Conservation (phyloP, 2,113 vertebrate genomes). For the Blennius ocellaris region DNA sequence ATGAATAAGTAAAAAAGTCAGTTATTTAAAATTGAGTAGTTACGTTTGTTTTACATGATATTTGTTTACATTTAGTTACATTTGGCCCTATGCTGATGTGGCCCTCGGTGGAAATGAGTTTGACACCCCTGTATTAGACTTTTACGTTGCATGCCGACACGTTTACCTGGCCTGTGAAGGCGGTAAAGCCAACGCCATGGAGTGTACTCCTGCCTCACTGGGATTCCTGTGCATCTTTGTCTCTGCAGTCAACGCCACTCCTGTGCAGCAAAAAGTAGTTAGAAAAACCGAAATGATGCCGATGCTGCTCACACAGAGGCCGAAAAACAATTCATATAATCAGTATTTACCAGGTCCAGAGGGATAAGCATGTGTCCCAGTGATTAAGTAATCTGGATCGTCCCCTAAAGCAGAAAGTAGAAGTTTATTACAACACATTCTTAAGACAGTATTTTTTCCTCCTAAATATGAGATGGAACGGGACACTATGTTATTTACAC, state of each 20-base stretch:
- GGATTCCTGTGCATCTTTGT: constrained; percentile 97
- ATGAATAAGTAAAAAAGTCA: too few species aligned
- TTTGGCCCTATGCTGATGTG: too few species aligned
- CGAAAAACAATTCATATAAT: not conserved
- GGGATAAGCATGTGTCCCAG: constrained; percentile 97
- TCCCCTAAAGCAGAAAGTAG: constrained; percentile 76
- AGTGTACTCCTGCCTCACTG: constrained; percentile 91
- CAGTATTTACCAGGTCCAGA: constrained; percentile 89
- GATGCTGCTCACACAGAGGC: not conserved
- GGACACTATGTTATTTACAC: constrained; percentile 1
- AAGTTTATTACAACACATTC: not conserved
- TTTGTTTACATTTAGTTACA: too few species aligned
- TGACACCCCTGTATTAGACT: too few species aligned
- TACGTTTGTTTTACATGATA: too few species aligned
- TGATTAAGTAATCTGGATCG: constrained; percentile 94
- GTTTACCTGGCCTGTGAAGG: constrained; percentile 91
- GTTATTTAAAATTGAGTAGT: too few species aligned
- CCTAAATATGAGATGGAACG: not conserved
- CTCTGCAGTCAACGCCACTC: constrained; percentile 93
- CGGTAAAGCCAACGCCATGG: constrained; percentile 90
- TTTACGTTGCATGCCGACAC: not conserved
- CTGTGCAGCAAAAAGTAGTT: constrained; percentile 67
- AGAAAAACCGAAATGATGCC: not conserved
- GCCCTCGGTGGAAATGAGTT: too few species aligned
- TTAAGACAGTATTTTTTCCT: not conserved